Conservation (phyloP, 1,140 invertebrate species). For the Drosophila willistoni region DNA sequence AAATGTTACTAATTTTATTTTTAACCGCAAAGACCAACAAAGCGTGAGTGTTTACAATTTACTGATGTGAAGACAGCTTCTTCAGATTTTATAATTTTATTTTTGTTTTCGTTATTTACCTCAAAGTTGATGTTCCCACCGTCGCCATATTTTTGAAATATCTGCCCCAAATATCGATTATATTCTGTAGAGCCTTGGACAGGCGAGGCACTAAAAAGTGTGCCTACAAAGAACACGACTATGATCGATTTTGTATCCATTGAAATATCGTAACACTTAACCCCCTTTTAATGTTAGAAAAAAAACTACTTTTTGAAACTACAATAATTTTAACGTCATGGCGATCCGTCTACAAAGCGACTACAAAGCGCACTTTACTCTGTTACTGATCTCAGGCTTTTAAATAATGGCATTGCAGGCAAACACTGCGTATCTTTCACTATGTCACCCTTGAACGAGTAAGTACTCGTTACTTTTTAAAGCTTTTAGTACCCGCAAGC, state of each 20-base stretch:
- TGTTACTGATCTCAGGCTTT: slow-evolving; percentile 53
- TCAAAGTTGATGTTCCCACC: slow-evolving; percentile 86
- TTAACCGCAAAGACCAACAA: slow-evolving; percentile 39
- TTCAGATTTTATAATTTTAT: slow-evolving; percentile 33
- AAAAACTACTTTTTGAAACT: not conserved
- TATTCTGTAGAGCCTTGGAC: slow-evolving; percentile 63
- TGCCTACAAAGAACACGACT: slow-evolving; percentile 31
- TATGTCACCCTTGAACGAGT: slow-evolving; percentile 46
- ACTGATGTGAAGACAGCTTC: slow-evolving; percentile 30
- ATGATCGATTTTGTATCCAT: slow-evolving; percentile 42
- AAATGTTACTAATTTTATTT: slow-evolving; percentile 58
- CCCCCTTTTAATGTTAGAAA: slow-evolving; percentile 23
- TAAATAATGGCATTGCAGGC: slow-evolving; percentile 46
- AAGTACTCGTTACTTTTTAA: not conserved
- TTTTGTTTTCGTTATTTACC: slow-evolving; percentile 76
- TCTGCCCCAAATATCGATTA: slow-evolving; percentile 81
- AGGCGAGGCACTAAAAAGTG: slow-evolving; percentile 1
- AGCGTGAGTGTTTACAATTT: slow-evolving; percentile 37
- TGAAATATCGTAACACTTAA: slow-evolving; percentile 28
- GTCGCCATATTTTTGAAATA: slow-evolving; percentile 86
- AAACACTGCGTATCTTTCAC: slow-evolving; percentile 45
- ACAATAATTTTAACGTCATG: slow-evolving; percentile 24
- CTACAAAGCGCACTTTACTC: slow-evolving; percentile 19
- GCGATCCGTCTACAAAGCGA: slow-evolving; percentile 29
- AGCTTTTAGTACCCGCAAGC: slow-evolving; percentile 22